Percentiles rank a stretch among this genome's conserved stretches.
Evolutionary conservation across 2,113 vertebrate species (phyloP).

Genomic region (Odontesthes bonariensis): DNA sequence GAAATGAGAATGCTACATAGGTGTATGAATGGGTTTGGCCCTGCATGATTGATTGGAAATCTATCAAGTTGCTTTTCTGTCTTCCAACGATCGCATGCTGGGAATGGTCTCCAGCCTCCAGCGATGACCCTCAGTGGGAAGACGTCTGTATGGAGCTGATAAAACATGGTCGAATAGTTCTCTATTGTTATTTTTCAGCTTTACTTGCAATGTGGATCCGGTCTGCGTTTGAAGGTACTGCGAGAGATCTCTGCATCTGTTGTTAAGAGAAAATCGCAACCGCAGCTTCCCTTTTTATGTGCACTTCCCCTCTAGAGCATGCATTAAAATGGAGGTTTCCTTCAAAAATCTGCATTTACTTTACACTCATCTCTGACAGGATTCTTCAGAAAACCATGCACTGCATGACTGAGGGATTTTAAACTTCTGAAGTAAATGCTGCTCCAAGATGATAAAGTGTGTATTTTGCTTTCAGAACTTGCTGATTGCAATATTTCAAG

Average conservation of each 20-base stretch:
- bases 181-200: constrained; percentile 5
- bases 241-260: background rate
- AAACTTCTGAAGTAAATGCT: constrained; percentile 34
- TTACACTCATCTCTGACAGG: constrained; percentile 10
- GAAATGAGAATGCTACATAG: background rate
- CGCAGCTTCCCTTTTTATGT: constrained; percentile 1
- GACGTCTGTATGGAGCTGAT: constrained; percentile 3
- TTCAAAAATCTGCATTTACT: constrained; percentile 7
- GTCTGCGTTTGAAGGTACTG: background rate
- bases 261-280: constrained; percentile 16
- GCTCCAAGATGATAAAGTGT: background rate
- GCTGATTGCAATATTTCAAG: background rate
- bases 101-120: constrained; percentile 15
- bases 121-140: constrained; percentile 7
- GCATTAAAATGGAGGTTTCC: constrained; percentile 12
- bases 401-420: constrained; percentile 21
- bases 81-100: constrained; percentile 22
- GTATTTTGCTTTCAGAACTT: constrained; percentile 10
- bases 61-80: constrained; percentile 28
- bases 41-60: constrained; percentile 37
- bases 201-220: background rate
- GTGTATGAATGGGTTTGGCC: constrained; percentile 13
- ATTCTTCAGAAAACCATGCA: constrained; percentile 16
- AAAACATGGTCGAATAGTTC: constrained; percentile 29
- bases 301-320: constrained; percentile 1